Base-by-base conservation (phyloP, 1,140 invertebrate genomes). In the Leptinotarsa texana region DNA sequence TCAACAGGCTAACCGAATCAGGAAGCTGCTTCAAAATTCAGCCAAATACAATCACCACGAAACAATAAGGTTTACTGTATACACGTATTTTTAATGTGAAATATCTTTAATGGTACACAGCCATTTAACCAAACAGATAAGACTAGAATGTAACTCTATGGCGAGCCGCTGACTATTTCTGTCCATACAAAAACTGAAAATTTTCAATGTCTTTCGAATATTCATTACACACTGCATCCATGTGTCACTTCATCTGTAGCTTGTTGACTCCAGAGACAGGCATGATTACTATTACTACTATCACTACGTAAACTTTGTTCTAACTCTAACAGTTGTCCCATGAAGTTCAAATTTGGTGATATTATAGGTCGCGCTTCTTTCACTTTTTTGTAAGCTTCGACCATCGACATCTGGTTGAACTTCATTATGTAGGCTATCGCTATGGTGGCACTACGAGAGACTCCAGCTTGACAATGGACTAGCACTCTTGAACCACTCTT, bases 301-400 rank as follows among this genome's bases (percentile, higher is more conserved):
- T 86, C 86, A 75, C 85, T 88, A 33, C 88, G 87, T 74, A 94
- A 84, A 72, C 87, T 89, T 80, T 94, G 91, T 83, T 97, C 95
- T 80, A 96, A 90, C 82, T 98, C 95, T 51, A 95, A 87, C 79
- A 99, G 88, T 86, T 98, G 97, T 13, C 93, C 95, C 92, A 99
- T 96, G 86, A 99, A 99, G 84, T 98, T 98, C 65, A 99, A 90
- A 86, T 99, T 98, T 1, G 96, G 96, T 66, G 96, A 97, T 80
- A 99, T 98, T 84, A 98, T 98, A 42, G 92, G 91, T 67, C 97
- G 89, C 65, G 92, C 92, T 65, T 89, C 89, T 83, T 97, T 96
- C 51, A 98, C 96, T 81, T 93, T 90, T 79, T 93, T 92, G 87
- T 96, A 98, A 3, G 96, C 95, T 80, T 98, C 95, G 33, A 95